Percentiles rank a stretch among this genome's conserved stretches.
phyloP scores from a whole-genome alignment of 2,888 invertebrate species.

The Thecophora atra region DNA sequence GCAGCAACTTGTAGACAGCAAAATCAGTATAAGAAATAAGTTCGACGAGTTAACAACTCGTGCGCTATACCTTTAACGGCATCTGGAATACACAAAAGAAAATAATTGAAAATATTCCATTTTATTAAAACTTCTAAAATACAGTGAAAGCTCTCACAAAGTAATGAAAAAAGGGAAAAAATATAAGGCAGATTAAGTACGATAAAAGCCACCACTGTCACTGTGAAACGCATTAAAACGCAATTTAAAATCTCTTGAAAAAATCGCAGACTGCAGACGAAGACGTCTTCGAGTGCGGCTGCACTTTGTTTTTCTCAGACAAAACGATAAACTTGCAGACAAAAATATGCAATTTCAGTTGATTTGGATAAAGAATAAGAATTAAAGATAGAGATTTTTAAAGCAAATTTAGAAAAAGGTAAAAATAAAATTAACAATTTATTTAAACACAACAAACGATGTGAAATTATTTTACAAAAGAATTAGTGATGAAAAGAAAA shows the following conservation, averaged over 20 bases:
- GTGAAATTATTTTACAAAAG: constrained; percentile 14
- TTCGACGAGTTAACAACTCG: constrained; percentile 37
- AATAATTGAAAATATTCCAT: too few species aligned
- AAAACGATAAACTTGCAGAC: constrained; percentile 36
- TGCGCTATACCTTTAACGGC: constrained; percentile 45
- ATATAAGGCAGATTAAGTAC: too few species aligned
- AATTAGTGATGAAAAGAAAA: constrained; percentile 23
- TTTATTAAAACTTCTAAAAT: too few species aligned
- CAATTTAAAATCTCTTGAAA: constrained; percentile 23
- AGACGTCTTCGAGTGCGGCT: constrained; percentile 17
- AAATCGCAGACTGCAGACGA: constrained; percentile 3
- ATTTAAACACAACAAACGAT: not conserved
- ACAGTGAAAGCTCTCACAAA: not conserved
- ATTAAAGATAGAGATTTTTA: not conserved
- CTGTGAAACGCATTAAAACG: constrained; percentile 1
- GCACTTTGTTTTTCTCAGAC: constrained; percentile 28
- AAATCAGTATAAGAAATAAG: constrained; percentile 46
- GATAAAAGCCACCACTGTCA: not conserved
- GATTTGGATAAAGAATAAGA: constrained; percentile 28
- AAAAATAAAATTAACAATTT: not conserved
- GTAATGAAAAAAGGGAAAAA: constrained; percentile 12
- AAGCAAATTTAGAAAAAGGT: not conserved
- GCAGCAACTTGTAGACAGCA: constrained; percentile 59
- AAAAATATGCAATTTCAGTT: constrained; percentile 11
- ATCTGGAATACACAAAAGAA: not conserved